Base-by-base conservation (phyloP, 64 coral and sea anemone genomes). In the Montipora efflorescens region DNA sequence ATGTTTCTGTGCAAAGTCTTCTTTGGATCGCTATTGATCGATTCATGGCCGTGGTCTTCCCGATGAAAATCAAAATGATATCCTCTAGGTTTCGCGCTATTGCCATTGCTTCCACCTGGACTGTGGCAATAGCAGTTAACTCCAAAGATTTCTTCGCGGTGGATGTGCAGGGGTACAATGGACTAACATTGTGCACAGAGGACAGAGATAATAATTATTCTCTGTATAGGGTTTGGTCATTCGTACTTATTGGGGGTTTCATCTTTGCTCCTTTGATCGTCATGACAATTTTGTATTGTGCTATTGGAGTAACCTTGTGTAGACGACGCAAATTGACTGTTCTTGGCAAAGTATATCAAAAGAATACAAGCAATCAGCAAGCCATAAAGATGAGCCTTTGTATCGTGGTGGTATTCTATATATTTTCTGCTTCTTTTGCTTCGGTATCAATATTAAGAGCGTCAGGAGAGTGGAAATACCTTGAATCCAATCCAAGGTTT, bases 11-110 rank as follows among this genome's bases (percentile, higher is more conserved):
- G 1, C 73, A 84, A 47, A 91, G 88, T 50, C 19, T 95, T 28
- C 5, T 94, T 9, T 83, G 79, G 22, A 76, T 85, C 15, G 67
- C 93, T 8, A 21, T 53, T 1, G 93, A 94, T 53, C 78, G 93
- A 2, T 84, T 94, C 25, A 36, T 57, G 1, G 93, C 93, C 0
- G 59, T 94, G 18, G 80, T 84, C 11, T 90, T 67, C 3, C 93
- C 93, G 20, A 23, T 68, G 5, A 90, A 53, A 71, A 36, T 64
- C 16, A 16, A 59, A 13, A 5, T 25, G 2, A 75, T 59, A 22
- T 61, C 82, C 1, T 45, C 13, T 4, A 25, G 46, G 9, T 47
- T 43, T 7, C 25, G 80, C 8, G 19, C 9, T 0, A 3, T 93
- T 18, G 8, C 25, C 6, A 69, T 79, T 0, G 8, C 75, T 13